Conservation (phyloP, 2,797 vertebrate genomes). For the Sparidentex hasta region DNA sequence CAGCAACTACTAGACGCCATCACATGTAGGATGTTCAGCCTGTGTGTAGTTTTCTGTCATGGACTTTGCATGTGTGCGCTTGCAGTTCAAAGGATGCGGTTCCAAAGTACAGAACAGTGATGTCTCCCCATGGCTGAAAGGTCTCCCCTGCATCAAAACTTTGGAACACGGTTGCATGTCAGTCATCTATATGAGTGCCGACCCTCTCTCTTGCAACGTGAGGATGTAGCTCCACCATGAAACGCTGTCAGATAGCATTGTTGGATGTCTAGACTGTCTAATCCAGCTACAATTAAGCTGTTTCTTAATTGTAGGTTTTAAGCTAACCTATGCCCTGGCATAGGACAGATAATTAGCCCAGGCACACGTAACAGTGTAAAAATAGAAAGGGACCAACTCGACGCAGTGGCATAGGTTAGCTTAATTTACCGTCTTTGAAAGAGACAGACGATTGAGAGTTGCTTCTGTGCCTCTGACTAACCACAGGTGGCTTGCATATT, state of each 20-base stretch:
- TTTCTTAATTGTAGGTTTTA: conserved; percentile 81
- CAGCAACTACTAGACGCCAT: conserved; percentile 68
- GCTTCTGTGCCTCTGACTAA: conserved; percentile 82
- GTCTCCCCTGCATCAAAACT: conserved; percentile 72
- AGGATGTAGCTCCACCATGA: conserved; percentile 45
- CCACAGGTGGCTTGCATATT: conserved; percentile 75
- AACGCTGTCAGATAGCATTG: conserved; percentile 44
- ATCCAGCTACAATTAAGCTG: conserved; percentile 76
- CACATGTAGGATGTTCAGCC: conserved; percentile 66
- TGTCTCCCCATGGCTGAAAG: conserved; percentile 67
- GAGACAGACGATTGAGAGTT: conserved; percentile 73
- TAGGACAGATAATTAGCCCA: conserved; percentile 65
- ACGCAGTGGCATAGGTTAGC: conserved; percentile 76
- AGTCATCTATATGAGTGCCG: conserved; percentile 61
- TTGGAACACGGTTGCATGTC: conserved; percentile 80
- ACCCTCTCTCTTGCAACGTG: conserved; percentile 37
- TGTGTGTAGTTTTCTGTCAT: conserved; percentile 53
- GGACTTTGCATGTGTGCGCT: conserved; percentile 75
- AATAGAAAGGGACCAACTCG: conserved; percentile 57
- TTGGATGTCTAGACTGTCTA: conserved; percentile 64
- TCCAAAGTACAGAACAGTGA: conserved; percentile 68
- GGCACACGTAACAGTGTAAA: conserved; percentile 43
- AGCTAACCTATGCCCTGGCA: conserved; percentile 78
- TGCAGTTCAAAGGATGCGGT: conserved; percentile 62
- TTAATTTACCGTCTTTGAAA: conserved; percentile 73